Percentiles rank a stretch among this genome's conserved stretches.
These are phyloP conservation scores for Anthonomus grandis DNA, from an alignment of 1,140 invertebrate species.

Conservation along the genomic window DNA sequence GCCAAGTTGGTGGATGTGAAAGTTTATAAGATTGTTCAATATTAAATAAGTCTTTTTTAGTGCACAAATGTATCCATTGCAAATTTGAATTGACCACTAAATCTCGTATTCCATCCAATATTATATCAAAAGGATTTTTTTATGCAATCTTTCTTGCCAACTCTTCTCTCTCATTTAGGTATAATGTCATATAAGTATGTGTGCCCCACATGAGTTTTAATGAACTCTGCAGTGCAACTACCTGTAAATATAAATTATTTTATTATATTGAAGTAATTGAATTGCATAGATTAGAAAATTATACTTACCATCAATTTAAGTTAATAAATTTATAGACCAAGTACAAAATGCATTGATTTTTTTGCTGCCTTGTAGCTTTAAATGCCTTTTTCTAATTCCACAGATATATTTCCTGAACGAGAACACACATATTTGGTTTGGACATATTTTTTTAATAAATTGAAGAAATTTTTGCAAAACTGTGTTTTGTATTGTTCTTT, in stretches of 20 bases:
- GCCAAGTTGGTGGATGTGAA: neutral
- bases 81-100: neutral
- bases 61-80: neutral
- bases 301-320: neutral
- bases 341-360: constrained; percentile 20
- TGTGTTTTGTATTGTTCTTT: too few relatives aligned
- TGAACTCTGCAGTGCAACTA: too few relatives aligned
- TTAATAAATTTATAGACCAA: constrained; percentile 4
- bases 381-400: constrained; percentile 6
- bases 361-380: constrained; percentile 15
- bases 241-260: too few relatives aligned
- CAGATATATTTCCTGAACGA: constrained; percentile 5
- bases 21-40: constrained; percentile 3
- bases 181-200: constrained; percentile 6
- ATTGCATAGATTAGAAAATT: too few relatives aligned
- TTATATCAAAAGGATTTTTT: constrained; percentile 5
- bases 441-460: too few relatives aligned
- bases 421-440: constrained; percentile 16
- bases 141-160: constrained; percentile 2
- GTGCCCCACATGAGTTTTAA: constrained; percentile 16
- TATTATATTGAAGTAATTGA: too few relatives aligned
- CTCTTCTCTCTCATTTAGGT: neutral
- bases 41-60: constrained; percentile 16
- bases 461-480: too few relatives aligned
- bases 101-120: constrained; percentile 9